A percentile compares a stretch with the other conserved stretches of the same genome.
These are phyloP conservation scores for Ondatra zibethicus DNA, from an alignment of 2,113 vertebrate species.

Conservation along the genomic window DNA sequence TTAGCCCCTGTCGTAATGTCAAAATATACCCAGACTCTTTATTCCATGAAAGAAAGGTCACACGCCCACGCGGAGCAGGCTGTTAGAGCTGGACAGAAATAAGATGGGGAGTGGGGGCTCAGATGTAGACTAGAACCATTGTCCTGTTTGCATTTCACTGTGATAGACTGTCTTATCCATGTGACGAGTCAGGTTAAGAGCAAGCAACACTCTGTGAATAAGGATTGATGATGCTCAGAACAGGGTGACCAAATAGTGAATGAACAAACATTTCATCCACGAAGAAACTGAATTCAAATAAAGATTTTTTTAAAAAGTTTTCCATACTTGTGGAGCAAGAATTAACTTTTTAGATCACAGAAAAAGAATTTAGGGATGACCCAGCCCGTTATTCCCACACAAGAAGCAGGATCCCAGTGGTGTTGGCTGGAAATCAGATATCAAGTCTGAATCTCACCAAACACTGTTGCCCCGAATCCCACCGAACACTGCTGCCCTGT, in stretches of 20 bases:
- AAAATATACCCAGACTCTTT: neutral
- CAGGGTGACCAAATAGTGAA: conserved; percentile 10
- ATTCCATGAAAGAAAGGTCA: neutral
- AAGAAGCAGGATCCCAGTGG: neutral
- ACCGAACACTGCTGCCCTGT: neutral
- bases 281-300: conserved; percentile 29
- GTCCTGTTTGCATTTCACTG: neutral
- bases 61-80: neutral
- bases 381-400: neutral
- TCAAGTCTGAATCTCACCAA: neutral
- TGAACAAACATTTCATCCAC: conserved; percentile 30
- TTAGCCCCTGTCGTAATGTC: neutral
- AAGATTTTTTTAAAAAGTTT: neutral
- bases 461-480: neutral
- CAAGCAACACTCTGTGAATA: neutral
- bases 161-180: neutral
- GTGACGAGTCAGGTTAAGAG: neutral
- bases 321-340: neutral
- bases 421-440: neutral
- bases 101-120: neutral
- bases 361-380: conserved; percentile 6
- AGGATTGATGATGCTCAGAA: neutral
- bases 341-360: neutral
- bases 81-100: neutral
- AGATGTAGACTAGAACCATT: neutral